Conservation (phyloP, 2,113 vertebrate species). For the Neomonachus schauinslandi region DNA sequence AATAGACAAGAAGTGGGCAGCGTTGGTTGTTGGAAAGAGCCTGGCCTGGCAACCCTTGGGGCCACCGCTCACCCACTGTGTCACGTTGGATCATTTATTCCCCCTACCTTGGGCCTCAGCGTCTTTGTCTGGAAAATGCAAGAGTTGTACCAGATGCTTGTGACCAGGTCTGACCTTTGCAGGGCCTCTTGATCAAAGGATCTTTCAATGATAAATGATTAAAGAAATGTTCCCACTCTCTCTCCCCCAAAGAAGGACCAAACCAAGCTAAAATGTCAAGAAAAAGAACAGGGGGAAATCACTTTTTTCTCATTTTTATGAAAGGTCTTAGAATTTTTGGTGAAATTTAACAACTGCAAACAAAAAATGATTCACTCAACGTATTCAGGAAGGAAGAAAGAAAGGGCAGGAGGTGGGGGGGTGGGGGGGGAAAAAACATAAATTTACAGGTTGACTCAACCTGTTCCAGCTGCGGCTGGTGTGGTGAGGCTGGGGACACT, state of each 20-base stretch:
- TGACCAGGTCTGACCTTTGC: background rate
- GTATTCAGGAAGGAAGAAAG: background rate
- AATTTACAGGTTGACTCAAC: slow-evolving; percentile 47
- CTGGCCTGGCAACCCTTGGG: background rate
- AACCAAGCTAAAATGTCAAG: background rate
- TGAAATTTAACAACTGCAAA: slow-evolving; percentile 18
- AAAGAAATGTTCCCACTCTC: background rate
- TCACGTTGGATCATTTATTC: background rate
- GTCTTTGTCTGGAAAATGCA: background rate
- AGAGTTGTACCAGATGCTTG: background rate
- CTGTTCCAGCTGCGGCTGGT: slow-evolving; percentile 49
- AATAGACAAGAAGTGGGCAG: background rate
- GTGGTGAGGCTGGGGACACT: slow-evolving; percentile 73
- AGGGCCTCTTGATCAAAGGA: background rate
- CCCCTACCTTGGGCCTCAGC: background rate
- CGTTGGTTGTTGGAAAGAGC: rapidly evolving
- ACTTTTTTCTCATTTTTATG: background rate
- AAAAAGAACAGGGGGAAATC: background rate
- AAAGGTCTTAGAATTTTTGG: background rate
- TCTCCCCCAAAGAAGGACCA: background rate
- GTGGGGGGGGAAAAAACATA: background rate
- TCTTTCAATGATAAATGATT: background rate
- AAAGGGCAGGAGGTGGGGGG: background rate
- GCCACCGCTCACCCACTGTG: rapidly evolving
- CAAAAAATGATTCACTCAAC: background rate